phyloP scores from a whole-genome alignment of 1,140 invertebrate species.

The Pogonomyrmex barbatus region DNA sequence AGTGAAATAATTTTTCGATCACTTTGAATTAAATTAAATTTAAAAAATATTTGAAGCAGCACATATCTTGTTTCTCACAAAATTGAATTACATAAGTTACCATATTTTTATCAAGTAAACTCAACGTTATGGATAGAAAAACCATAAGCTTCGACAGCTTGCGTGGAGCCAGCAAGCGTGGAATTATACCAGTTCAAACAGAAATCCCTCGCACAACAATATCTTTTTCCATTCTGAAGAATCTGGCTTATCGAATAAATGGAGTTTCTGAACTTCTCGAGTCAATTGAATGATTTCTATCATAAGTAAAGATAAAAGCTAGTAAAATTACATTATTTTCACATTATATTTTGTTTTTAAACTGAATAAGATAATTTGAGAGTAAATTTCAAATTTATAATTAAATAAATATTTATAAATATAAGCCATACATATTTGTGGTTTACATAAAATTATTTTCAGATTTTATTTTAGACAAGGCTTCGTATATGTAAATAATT shows the following conservation, averaged over 20 bases:
- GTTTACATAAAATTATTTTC: background rate
- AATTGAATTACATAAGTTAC: constrained; percentile 25
- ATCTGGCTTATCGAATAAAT: constrained; percentile 37
- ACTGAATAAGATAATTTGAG: background rate
- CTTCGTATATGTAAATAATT: background rate
- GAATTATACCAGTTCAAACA: constrained; percentile 29
- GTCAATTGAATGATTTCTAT: constrained; percentile 33
- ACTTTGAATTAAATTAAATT: background rate
- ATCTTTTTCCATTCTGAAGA: constrained; percentile 20
- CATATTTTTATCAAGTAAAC: constrained; percentile 33
- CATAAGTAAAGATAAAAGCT: background rate
- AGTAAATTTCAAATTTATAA: background rate
- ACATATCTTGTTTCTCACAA: constrained; percentile 14
- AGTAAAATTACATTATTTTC: too few relatives aligned
- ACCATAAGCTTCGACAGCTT: constrained; percentile 19
- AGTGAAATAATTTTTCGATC: background rate
- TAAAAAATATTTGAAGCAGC: background rate
- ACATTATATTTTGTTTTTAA: background rate
- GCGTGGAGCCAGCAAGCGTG: background rate
- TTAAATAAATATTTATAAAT: background rate
- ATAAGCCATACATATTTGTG: background rate
- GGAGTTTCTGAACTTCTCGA: constrained; percentile 12
- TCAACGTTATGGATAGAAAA: constrained; percentile 22
- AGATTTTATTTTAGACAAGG: background rate
- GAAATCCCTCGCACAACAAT: constrained; percentile 1